Base-by-base conservation (phyloP, 2,888 invertebrate genomes). In the Cataglyphis rosenhaueri region DNA sequence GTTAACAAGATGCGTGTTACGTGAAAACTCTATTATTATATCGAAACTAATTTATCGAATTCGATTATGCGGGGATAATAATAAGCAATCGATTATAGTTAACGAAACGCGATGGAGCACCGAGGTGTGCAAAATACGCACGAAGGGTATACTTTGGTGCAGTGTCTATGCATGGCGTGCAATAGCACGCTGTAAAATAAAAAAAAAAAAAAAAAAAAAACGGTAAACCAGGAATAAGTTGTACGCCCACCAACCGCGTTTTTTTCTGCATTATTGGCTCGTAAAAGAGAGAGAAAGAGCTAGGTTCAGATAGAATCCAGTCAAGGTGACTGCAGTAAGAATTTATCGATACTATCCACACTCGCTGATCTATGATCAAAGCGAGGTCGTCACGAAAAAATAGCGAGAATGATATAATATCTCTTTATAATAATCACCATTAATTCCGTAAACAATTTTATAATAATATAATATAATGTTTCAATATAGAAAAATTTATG, bases 221-320 rank as follows among this genome's bases (percentile, higher is more conserved):
- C 21, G 21, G 74, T 59, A 44, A 79, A 73, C 78, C 78, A 79
- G 78, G 59, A 79, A 79, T 79, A 79, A 79, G 59, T 79, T 74
- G 57, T 44, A 79, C 78, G 78, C 78, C 78, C 75, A 79, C 78
- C 32, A 71, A 5, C 59, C 59, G 32, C 29, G 59, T 59, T 78
- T 79, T 74, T 79, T 79, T 79, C 74, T 73, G 21, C 74, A 44
- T 44, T 59, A 79, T 78, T 78, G 59, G 57, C 57, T 59, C 12
- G 57, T 12, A 32, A 59, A 41, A 44, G 59, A 41, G 21, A 18
- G 57, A 70, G 57, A 64, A 18, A 44, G 73, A 52, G 38, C n/a
- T 5, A 29, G 38, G 74, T 57, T 44, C 15, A 48, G 21, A 52
- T 64, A 74, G 41, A 70, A 55, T 76, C 70, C 15, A 57, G 59